A percentile compares a stretch with the other conserved stretches of the same genome.
Conservation (phyloP, 1,140 invertebrate genomes). For the Hyles vespertilio region DNA sequence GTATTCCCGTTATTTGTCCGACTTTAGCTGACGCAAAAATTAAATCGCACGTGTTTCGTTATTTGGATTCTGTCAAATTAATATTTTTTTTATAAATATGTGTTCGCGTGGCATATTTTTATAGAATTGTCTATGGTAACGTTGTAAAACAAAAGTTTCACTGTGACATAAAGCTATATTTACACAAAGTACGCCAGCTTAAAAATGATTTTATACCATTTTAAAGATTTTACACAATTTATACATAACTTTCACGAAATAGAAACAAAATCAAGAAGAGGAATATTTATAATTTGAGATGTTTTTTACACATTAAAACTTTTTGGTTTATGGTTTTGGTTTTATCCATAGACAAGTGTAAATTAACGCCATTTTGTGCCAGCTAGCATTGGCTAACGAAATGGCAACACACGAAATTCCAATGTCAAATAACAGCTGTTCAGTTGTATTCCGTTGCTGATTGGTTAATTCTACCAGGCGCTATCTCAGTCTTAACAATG, state of each 20-base stretch:
- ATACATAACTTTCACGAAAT: too few relatives aligned
- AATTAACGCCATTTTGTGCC: background rate
- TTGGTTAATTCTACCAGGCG: too few relatives aligned
- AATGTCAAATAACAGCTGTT: too few relatives aligned
- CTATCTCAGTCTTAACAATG: too few relatives aligned
- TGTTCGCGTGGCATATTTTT: conserved; percentile 40
- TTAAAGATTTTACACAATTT: background rate
- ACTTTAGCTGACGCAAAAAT: conserved; percentile 11
- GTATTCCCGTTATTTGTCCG: conserved; percentile 10
- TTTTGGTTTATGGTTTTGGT: too few relatives aligned
- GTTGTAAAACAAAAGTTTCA: background rate
- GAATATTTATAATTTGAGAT: too few relatives aligned
- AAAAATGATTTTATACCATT: conserved; percentile 1
- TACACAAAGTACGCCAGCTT: too few relatives aligned
- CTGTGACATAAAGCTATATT: background rate
- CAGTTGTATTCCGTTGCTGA: too few relatives aligned
- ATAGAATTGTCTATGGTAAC: conserved; percentile 26
- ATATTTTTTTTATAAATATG: conserved; percentile 27
- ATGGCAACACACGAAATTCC: too few relatives aligned
- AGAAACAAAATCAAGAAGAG: too few relatives aligned
- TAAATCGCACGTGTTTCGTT: conserved; percentile 28
- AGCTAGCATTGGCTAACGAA: background rate
- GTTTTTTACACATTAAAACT: too few relatives aligned
- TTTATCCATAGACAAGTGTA: background rate
- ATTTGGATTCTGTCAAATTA: conserved; percentile 33